Conservation (phyloP, 2,113 vertebrate species). For the Pterocles gutturalis region DNA sequence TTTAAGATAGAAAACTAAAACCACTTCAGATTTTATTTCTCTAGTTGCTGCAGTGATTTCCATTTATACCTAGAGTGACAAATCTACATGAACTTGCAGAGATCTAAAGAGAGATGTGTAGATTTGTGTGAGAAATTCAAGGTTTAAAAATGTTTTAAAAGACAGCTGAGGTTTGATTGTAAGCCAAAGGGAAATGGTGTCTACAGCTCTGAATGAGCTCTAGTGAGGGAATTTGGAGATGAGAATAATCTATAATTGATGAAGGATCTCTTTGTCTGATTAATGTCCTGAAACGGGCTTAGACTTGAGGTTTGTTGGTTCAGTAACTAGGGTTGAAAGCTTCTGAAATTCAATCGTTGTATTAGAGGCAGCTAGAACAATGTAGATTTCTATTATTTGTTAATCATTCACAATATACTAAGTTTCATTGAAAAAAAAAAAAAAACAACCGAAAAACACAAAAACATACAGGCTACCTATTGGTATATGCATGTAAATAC, state of each 20-base stretch:
- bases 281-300: not conserved
- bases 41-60: not conserved
- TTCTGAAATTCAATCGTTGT: not conserved
- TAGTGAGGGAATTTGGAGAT: not conserved
- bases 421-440: slow-evolving; percentile 1
- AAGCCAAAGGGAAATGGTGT: slow-evolving; percentile 14
- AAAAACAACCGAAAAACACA: not conserved
- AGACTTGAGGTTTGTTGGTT: slow-evolving; percentile 19
- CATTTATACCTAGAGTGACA: not conserved
- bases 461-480: not conserved
- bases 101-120: not conserved
- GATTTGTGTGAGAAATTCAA: not conserved
- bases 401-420: not conserved
- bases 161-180: not conserved
- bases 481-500: not conserved
- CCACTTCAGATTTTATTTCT: not conserved
- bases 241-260: not conserved
- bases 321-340: slow-evolving; percentile 13
- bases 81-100: not conserved
- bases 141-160: not conserved
- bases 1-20: not conserved
- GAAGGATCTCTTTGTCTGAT: not conserved
- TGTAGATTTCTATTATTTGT: not conserved
- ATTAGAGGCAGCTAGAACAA: not conserved
- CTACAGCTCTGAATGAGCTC: not conserved